Evolutionary conservation across 2,888 invertebrate genomes (phyloP).

Genomic region (Biston stratarius): DNA sequence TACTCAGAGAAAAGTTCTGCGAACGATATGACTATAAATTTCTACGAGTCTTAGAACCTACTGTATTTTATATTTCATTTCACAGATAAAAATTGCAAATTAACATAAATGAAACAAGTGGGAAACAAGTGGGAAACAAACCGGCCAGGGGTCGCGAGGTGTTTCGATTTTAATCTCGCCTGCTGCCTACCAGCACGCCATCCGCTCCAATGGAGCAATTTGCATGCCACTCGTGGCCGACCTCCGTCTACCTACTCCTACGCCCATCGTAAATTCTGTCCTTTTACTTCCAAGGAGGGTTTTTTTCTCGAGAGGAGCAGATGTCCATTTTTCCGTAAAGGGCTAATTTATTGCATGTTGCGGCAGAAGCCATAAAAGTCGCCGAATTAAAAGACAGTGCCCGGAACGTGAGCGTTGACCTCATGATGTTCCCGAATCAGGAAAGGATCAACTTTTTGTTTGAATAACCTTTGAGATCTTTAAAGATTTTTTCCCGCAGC

Average conservation of each 20-base stretch:
- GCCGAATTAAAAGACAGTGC: conserved; percentile 73
- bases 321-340: conserved; percentile 81
- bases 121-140: no score
- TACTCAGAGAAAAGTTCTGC: not conserved
- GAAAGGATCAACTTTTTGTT: conserved; percentile 47
- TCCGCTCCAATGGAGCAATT: conserved; percentile 79
- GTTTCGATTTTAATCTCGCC: conserved; percentile 73
- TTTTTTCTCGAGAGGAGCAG: conserved; percentile 75
- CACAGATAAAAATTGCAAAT: not conserved
- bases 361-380: conserved; percentile 73
- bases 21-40: not conserved
- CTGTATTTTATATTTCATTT: no score
- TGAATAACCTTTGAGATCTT: conserved; percentile 44
- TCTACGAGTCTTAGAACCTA: no score
- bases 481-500: conserved; percentile 33
- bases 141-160: conserved; percentile 60
- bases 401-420: conserved; percentile 70
- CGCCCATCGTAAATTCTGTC: conserved; percentile 84
- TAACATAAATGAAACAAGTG: not conserved
- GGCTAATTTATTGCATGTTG: conserved; percentile 82
- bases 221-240: conserved; percentile 83
- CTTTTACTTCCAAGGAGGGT: conserved; percentile 79
- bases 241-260: conserved; percentile 80
- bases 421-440: conserved; percentile 52
- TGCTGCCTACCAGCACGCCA: conserved; percentile 63